Evolutionary conservation across 2,888 invertebrate genomes (phyloP).

Genomic region (Drosophila bunnanda): DNA sequence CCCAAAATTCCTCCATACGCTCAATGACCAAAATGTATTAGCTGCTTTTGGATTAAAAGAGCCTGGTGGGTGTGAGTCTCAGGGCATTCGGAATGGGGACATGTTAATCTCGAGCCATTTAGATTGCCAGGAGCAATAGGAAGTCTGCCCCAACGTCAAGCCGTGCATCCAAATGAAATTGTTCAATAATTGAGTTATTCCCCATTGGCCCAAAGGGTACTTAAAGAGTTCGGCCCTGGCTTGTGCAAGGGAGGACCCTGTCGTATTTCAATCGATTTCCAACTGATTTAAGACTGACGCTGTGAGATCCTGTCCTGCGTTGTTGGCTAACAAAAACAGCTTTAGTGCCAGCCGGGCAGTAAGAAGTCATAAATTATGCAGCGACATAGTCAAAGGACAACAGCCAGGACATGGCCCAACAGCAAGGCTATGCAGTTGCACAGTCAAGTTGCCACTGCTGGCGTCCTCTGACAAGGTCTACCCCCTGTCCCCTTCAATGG

Average conservation of each 20-base stretch:
- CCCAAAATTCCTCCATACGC: slow-evolving; percentile 53
- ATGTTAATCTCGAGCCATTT: slow-evolving; percentile 62
- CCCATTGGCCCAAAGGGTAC: slow-evolving; percentile 44
- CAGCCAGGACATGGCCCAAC: slow-evolving; percentile 38
- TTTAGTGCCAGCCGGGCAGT: slow-evolving; percentile 57
- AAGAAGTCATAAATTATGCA: slow-evolving; percentile 79
- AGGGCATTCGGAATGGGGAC: slow-evolving; percentile 22
- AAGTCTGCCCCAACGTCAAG: slow-evolving; percentile 36
- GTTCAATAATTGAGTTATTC: slow-evolving; percentile 73
- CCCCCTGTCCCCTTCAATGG: background rate
- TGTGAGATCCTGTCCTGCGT: slow-evolving; percentile 14
- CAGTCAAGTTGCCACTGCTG: slow-evolving; percentile 56
- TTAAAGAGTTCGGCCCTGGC: slow-evolving; percentile 52
- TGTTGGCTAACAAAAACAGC: slow-evolving; percentile 58
- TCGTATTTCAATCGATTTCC: slow-evolving; percentile 57
- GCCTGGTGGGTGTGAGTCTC: slow-evolving; percentile 8
- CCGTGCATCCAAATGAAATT: slow-evolving; percentile 56
- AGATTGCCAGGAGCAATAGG: slow-evolving; percentile 48
- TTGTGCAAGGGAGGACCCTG: slow-evolving; percentile 41
- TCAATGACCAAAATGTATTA: slow-evolving; percentile 65
- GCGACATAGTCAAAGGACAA: slow-evolving; percentile 76
- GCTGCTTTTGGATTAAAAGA: slow-evolving; percentile 47
- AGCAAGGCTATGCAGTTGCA: slow-evolving; percentile 58
- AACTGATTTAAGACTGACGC: slow-evolving; percentile 62
- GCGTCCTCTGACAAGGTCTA: slow-evolving; percentile 2